A percentile compares a stretch with the other conserved stretches of the same genome.
These are phyloP conservation scores for Cygnus atratus DNA, from an alignment of 2,113 vertebrate species.

Conservation along the genomic window DNA sequence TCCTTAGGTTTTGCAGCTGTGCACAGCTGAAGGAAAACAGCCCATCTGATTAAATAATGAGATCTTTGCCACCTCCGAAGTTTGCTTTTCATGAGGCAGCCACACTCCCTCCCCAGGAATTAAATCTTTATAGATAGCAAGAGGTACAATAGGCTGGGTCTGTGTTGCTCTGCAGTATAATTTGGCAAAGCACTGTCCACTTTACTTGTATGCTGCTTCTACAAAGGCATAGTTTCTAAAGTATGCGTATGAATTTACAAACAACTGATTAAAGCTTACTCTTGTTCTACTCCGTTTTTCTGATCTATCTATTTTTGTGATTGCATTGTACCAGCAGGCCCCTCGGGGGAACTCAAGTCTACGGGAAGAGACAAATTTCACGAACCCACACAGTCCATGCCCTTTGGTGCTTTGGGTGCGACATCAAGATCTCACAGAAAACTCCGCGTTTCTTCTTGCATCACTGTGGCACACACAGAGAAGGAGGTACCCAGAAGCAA, in stretches of 20 bases:
- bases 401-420: constrained; percentile 30
- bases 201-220: neutral
- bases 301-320: neutral
- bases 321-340: neutral
- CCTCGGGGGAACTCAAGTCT: neutral
- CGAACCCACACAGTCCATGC: neutral
- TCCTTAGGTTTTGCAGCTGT: neutral
- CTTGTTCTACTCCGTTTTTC: neutral
- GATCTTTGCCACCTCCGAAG: neutral
- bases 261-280: neutral
- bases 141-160: rapidly evolving
- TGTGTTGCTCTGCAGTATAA: neutral
- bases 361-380: neutral
- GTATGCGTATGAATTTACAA: rapidly evolving
- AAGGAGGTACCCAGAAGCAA: constrained; percentile 65
- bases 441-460: constrained; percentile 1
- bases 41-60: neutral
- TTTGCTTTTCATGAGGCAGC: neutral
- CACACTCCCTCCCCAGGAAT: neutral
- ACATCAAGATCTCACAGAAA: constrained; percentile 43
- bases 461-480: constrained; percentile 43
- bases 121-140: neutral
- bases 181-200: neutral
- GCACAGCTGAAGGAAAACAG: neutral
- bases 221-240: neutral